These are phyloP conservation scores for Bemisia tabaci DNA, from an alignment of 1,140 invertebrate species.

Conservation along the genomic window DNA sequence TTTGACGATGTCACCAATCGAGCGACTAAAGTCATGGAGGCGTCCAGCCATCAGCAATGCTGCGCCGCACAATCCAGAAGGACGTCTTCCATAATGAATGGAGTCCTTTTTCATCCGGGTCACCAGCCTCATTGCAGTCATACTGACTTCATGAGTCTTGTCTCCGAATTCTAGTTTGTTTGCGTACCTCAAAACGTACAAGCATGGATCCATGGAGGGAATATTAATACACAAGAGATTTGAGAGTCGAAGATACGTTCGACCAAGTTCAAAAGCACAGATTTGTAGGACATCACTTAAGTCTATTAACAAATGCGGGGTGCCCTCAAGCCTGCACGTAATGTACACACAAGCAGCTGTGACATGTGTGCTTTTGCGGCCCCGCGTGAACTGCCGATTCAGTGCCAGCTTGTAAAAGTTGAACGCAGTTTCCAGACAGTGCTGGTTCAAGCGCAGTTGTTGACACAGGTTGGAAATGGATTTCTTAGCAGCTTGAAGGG, in stretches of 20 bases:
- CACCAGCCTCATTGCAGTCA: constrained; percentile 83
- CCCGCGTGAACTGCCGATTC: constrained; percentile 72
- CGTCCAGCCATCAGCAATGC: constrained; percentile 86
- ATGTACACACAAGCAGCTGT: constrained; percentile 96
- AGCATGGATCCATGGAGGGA: constrained; percentile 85
- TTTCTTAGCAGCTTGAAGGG: constrained; percentile 70
- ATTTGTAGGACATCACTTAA: constrained; percentile 94
- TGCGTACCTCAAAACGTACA: constrained; percentile 91
- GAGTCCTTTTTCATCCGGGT: constrained; percentile 91
- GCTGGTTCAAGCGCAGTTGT: constrained; percentile 65
- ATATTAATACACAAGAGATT: constrained; percentile 83
- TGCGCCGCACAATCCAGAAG: constrained; percentile 30
- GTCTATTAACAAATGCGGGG: constrained; percentile 89
- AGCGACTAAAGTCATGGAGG: constrained; percentile 81
- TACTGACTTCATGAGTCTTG: constrained; percentile 87
- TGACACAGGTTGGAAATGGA: constrained; percentile 64
- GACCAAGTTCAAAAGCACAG: constrained; percentile 88
- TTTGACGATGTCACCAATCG: constrained; percentile 77
- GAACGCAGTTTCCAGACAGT: constrained; percentile 82
- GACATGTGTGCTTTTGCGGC: constrained; percentile 78
- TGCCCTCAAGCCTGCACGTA: constrained; percentile 86
- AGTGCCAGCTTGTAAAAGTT: constrained; percentile 97
- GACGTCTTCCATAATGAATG: constrained; percentile 14
- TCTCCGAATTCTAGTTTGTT: constrained; percentile 81
- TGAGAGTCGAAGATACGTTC: constrained; percentile 80